Evolutionary conservation across 2,113 vertebrate genomes (phyloP), one percentile per base, ranked within the genome.

Genomic region (Parus major): DNA sequence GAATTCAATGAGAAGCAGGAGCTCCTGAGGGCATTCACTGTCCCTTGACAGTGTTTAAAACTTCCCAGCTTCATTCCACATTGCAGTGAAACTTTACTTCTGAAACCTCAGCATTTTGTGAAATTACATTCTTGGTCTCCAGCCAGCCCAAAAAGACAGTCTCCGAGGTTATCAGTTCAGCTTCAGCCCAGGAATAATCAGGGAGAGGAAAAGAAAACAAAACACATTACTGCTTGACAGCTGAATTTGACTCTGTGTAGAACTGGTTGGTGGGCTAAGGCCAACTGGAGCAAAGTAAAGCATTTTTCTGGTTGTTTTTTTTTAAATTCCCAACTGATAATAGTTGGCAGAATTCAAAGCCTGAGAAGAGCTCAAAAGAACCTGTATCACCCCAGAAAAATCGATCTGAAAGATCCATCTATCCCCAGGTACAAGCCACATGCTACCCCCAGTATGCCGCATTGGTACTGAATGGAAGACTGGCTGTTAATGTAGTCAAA

Each of bases 91-190:
- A 60, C n/a, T n/a, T 84, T 84, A 73, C 93, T 95, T 96, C 86
- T 96, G 89, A 97, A 96, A 89, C n/a, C 31, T 93, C 96, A 96
- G 86, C 94, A 93, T 36, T 95, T 82, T 63, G 52, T 89, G 86
- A 93, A 97, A 95, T 72, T 6, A 76, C 77, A 82, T 95, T 95
- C 89, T 93, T 95, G 95, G 49, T 87, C 81, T 75, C n/a, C 57
- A 79, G 83, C 94, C 95, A 93, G 81, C 22, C 69, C 4, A 2
- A 79, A 88, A 95, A 93, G 84, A 65, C 60, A 71, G 92, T 87
- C 49, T 89, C 53, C 15, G 61, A 93, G 90, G 90, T 97, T 96
- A 94, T 96, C 93, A 76, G 90, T 88, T 94, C 88, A 95, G 86
- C 72, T 88, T 95, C 72, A 93, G 85, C 52, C 21, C 52, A 81